A percentile compares a stretch with the other conserved stretches of the same genome.
These are phyloP conservation scores for Lanistes nyassanus DNA, from an alignment of 1,140 invertebrate species.

Conservation along the genomic window DNA sequence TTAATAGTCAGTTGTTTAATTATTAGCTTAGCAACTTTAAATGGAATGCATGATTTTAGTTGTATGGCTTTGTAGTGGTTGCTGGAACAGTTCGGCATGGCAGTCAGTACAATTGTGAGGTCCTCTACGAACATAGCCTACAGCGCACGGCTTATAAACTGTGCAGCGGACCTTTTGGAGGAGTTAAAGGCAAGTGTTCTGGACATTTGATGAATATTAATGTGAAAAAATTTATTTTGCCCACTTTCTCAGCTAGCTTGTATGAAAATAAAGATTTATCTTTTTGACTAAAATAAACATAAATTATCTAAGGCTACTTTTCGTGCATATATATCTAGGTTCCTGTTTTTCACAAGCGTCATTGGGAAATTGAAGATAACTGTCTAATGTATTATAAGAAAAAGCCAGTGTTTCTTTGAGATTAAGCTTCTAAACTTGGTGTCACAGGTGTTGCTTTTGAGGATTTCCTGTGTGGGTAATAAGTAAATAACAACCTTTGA, in stretches of 20 bases:
- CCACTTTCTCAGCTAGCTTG: too few relatives aligned
- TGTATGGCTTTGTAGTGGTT: slow-evolving; percentile 67
- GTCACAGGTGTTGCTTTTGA: not conserved
- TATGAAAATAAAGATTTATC: too few relatives aligned
- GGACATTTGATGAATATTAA: not conserved
- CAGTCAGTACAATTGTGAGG: slow-evolving; percentile 64
- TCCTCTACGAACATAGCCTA: slow-evolving; percentile 69
- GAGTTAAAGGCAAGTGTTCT: slow-evolving; percentile 70
- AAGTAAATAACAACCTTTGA: not conserved
- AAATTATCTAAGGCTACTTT: too few relatives aligned
- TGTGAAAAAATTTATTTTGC: too few relatives aligned
- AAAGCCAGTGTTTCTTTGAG: too few relatives aligned
- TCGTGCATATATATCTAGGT: too few relatives aligned
- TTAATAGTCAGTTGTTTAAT: not conserved
- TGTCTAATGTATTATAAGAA: too few relatives aligned
- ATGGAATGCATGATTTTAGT: not conserved
- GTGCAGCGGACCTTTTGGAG: slow-evolving; percentile 84
- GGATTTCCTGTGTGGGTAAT: not conserved
- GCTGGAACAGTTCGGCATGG: slow-evolving; percentile 69
- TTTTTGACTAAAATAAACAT: too few relatives aligned
- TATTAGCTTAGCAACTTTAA: not conserved
- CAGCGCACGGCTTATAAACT: slow-evolving; percentile 72
- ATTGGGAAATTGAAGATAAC: too few relatives aligned
- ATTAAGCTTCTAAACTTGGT: too few relatives aligned
- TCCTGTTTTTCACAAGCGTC: too few relatives aligned